Evolutionary conservation across 2,888 invertebrate genomes (phyloP).

Genomic region (Synergus umbraculus): DNA sequence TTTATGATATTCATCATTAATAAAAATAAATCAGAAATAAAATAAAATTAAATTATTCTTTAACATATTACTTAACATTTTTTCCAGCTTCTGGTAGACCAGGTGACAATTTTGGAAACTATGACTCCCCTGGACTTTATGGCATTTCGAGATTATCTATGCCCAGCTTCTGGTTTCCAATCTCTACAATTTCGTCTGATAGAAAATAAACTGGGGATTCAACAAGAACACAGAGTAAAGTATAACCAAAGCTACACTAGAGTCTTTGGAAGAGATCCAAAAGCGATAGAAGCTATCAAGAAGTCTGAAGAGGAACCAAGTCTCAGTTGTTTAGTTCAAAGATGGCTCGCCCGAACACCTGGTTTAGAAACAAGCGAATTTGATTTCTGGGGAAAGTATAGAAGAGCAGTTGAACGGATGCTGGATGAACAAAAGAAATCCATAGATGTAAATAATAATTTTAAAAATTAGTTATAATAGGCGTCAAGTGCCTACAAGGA

Average conservation of each 20-base stretch:
- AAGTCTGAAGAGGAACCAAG: constrained; percentile 91
- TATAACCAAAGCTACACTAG: constrained; percentile 95
- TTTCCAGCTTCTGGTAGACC: constrained; percentile 94
- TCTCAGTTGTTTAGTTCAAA: constrained; percentile 89
- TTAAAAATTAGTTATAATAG: too few relatives aligned
- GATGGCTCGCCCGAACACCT: constrained; percentile 97
- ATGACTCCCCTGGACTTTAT: constrained; percentile 99
- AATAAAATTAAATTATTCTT: background rate
- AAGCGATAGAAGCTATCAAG: constrained; percentile 80
- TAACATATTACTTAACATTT: background rate
- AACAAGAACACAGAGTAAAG: constrained; percentile 91
- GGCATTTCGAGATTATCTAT: constrained; percentile 95
- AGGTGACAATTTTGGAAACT: constrained; percentile 97
- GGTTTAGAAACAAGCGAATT: constrained; percentile 89
- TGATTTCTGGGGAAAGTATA: constrained; percentile 96
- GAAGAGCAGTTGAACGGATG: constrained; percentile 85
- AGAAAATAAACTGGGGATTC: constrained; percentile 94
- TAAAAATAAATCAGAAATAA: too few relatives aligned
- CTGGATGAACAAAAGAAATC: constrained; percentile 83
- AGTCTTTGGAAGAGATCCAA: constrained; percentile 88
- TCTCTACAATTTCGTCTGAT: constrained; percentile 96
- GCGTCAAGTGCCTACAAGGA: too few relatives aligned
- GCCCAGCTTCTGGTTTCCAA: constrained; percentile 98
- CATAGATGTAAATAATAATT: constrained; percentile 18
- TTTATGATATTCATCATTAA: too few relatives aligned